Base-by-base conservation (phyloP, 2,113 vertebrate genomes). In the Bagarius yarrelli region DNA sequence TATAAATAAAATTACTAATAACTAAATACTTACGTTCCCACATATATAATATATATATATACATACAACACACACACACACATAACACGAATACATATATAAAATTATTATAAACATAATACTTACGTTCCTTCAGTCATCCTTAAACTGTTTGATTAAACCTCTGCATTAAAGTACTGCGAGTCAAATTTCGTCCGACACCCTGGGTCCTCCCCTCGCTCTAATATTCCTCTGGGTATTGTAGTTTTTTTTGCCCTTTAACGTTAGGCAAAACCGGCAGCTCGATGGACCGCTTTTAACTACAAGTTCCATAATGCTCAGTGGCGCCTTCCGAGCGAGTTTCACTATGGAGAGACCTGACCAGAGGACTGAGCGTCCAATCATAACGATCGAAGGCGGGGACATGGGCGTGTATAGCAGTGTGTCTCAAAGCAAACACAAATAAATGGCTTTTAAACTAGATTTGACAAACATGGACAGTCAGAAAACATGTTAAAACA, bases 41-140 rank as follows among this genome's bases (percentile, higher is more conserved):
- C n/a, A n/a, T n/a, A n/a, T n/a, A n/a, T n/a, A n/a, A 57, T 57
- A 4, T 21, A 8, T 34, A 3, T 21, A 64, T 13, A 5, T 32
- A 30, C 9, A 59, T 32, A 36, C 19, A 40, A 8, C 19, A 3
- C 11, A 64, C 27, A 5, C 16, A 30, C 9, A 59, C 30, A 36
- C 19, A 40, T n/a, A n/a, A n/a, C n/a, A n/a, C n/a, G n/a, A n/a
- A n/a, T n/a, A n/a, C n/a, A n/a, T n/a, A n/a, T n/a, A n/a, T n/a
- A n/a, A n/a, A n/a, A n/a, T n/a, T n/a, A n/a, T n/a, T n/a, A 44
- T 53, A 61, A 25, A 74, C 5, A 72, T 12, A 73, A 32, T 56
- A 93, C 93, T 93, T 32, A 94, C 93, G 91, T 93, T 34, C 90
- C 90, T 64, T 91, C 91, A 0, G 89, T 91, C 92, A 94, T 93